Percentiles rank a stretch among this genome's conserved stretches.
Evolutionary conservation across 53 echinoderm and acorn worm genomes (phyloP).

Genomic region (Holothuria scabra): DNA sequence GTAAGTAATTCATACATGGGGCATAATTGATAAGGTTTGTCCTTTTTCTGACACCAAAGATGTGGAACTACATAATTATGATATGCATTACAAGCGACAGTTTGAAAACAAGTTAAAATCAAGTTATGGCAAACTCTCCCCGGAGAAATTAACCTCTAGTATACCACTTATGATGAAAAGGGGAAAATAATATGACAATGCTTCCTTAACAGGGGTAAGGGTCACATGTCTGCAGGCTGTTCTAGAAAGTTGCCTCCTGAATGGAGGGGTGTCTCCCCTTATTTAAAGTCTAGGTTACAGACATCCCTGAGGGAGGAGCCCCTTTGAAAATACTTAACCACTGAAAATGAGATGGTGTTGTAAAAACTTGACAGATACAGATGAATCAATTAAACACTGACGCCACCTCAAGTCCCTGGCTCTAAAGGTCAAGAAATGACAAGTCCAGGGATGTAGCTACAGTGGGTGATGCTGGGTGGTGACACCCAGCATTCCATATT

Average conservation of each 20-base stretch:
- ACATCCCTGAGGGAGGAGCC: conserved; percentile 9
- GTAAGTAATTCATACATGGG: too few relatives aligned
- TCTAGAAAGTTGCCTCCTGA: conserved; percentile 33
- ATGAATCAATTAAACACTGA: conserved; percentile 9
- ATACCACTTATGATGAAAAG: background rate
- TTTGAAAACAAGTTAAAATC: conserved; percentile 37
- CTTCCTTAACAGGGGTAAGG: conserved; percentile 11
- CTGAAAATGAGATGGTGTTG: background rate
- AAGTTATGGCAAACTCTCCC: conserved; percentile 25
- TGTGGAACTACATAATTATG: background rate
- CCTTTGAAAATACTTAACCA: background rate
- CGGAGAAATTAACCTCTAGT: conserved; percentile 16
- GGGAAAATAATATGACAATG: background rate
- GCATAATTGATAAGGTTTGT: too few relatives aligned
- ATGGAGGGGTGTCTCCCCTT: conserved; percentile 26
- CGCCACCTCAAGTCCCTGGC: conserved; percentile 5
- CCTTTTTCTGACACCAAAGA: too few relatives aligned
- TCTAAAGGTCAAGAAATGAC: background rate
- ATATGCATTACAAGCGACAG: background rate
- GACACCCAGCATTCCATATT: too few relatives aligned
- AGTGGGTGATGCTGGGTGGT: too few relatives aligned
- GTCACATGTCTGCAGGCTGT: conserved; percentile 38
- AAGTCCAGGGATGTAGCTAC: background rate
- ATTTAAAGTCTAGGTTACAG: background rate
- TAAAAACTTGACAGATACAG: background rate